Conservation (phyloP, 2,888 invertebrate genomes). For the Cistogaster globosa region DNA sequence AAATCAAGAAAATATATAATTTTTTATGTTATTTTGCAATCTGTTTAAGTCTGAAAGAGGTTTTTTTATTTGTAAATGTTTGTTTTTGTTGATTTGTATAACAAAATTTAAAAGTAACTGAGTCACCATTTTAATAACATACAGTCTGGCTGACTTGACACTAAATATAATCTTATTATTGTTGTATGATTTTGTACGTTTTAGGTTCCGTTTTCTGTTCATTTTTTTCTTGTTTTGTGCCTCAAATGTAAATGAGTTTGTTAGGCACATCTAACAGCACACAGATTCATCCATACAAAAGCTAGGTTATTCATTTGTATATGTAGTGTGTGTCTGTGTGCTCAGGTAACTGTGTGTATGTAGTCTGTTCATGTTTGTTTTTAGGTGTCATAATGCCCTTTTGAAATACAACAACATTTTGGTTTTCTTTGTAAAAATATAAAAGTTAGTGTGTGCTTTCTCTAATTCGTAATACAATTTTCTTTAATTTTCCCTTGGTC, state of each 20-base stretch:
- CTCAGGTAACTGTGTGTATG: constrained; percentile 1
- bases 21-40: no score
- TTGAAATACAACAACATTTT: constrained; percentile 44
- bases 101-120: neutral
- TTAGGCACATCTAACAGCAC: neutral
- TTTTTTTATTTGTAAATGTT: neutral
- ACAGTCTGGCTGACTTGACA: constrained; percentile 22
- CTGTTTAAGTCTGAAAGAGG: neutral
- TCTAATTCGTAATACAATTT: constrained; percentile 12
- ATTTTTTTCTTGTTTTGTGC: neutral
- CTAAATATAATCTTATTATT: constrained; percentile 41
- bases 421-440: constrained; percentile 27
- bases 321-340: neutral
- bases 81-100: neutral
- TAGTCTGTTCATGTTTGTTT: constrained; percentile 50
- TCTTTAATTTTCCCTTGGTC: constrained; percentile 10
- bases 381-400: constrained; percentile 59
- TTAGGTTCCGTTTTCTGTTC: constrained; percentile 12
- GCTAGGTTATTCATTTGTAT: neutral
- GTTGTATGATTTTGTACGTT: constrained; percentile 34
- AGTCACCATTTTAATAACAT: constrained; percentile 8
- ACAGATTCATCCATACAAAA: neutral
- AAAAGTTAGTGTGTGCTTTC: neutral
- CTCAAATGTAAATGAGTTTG: constrained; percentile 37
- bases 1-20: no score